A percentile compares a stretch with the other conserved stretches of the same genome.
Evolutionary conservation across 1,140 invertebrate species (phyloP).

Genomic region (Cheumatopsyche charites): DNA sequence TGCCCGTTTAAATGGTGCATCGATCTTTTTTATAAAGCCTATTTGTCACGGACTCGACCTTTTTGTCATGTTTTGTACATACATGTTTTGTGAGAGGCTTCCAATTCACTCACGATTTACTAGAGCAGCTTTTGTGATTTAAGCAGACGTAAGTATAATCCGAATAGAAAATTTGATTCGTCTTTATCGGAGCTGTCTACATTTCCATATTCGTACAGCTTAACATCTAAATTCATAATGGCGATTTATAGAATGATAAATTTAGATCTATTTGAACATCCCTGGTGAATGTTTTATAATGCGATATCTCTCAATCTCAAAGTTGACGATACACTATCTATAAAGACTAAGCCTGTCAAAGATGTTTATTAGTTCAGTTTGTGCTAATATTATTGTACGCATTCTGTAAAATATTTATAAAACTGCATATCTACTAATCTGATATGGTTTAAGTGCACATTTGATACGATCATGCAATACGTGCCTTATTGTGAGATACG

Average conservation of each 20-base stretch:
- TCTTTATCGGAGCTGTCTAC: too few relatives aligned
- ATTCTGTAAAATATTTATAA: neutral
- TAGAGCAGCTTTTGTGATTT: too few relatives aligned
- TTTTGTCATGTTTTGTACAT: conserved; percentile 11
- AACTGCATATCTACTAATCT: too few relatives aligned
- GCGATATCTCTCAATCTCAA: conserved; percentile 9
- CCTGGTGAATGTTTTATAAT: neutral
- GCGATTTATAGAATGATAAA: too few relatives aligned
- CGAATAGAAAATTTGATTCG: too few relatives aligned
- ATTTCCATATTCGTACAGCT: too few relatives aligned
- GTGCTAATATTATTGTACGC: neutral
- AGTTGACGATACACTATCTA: neutral
- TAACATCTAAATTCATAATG: too few relatives aligned
- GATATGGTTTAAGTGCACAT: neutral
- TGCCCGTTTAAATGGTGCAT: conserved; percentile 26
- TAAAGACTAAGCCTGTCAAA: conserved; percentile 3
- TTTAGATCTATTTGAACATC: too few relatives aligned
- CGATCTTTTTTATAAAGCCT: conserved; percentile 12
- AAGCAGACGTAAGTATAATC: too few relatives aligned
- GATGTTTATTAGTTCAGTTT: neutral
- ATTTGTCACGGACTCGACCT: conserved; percentile 32
- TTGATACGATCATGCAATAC: neutral
- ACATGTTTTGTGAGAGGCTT: too few relatives aligned
- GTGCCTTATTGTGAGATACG: neutral
- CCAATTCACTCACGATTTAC: too few relatives aligned